Conservation (phyloP, 1,140 invertebrate genomes). For the Neuroterus valhalla region DNA sequence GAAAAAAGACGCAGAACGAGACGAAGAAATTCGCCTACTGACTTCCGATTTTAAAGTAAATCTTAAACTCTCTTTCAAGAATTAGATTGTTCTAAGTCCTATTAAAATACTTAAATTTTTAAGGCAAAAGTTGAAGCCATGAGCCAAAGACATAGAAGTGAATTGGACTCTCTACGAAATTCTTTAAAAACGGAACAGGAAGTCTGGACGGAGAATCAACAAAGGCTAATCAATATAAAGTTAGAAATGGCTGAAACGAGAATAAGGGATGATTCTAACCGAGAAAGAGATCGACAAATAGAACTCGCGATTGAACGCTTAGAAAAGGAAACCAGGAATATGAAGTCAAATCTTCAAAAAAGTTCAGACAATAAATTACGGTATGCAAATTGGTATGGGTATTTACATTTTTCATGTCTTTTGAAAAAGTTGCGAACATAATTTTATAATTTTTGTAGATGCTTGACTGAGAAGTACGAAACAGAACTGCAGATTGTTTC, state of each 20-base stretch:
- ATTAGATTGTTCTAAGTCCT: slow-evolving; percentile 23
- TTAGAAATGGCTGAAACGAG: slow-evolving; percentile 77
- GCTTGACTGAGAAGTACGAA: slow-evolving; percentile 84
- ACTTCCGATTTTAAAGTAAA: slow-evolving; percentile 59
- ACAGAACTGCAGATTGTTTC: slow-evolving; percentile 78
- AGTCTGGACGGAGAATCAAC: slow-evolving; percentile 76
- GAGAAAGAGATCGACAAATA: slow-evolving; percentile 81
- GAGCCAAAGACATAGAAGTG: slow-evolving; percentile 71
- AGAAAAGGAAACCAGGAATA: slow-evolving; percentile 77
- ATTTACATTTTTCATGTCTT: not conserved
- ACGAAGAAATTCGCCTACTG: slow-evolving; percentile 52
- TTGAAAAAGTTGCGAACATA: not conserved
- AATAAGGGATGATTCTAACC: slow-evolving; percentile 78
- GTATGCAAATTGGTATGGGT: slow-evolving; percentile 60
- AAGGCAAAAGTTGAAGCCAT: slow-evolving; percentile 65
- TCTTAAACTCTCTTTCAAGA: slow-evolving; percentile 17
- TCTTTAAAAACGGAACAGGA: slow-evolving; percentile 76
- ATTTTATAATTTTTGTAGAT: slow-evolving; percentile 70
- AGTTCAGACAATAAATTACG: slow-evolving; percentile 78
- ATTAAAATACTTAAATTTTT: slow-evolving; percentile 32
- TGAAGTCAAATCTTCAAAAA: slow-evolving; percentile 73
- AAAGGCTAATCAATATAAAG: slow-evolving; percentile 75
- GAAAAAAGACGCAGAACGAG: slow-evolving; percentile 56
- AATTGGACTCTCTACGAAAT: slow-evolving; percentile 77
- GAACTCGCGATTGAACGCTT: slow-evolving; percentile 79